These are phyloP conservation scores for Scolopax mira DNA, from an alignment of 2,113 vertebrate species.

Conservation along the genomic window DNA sequence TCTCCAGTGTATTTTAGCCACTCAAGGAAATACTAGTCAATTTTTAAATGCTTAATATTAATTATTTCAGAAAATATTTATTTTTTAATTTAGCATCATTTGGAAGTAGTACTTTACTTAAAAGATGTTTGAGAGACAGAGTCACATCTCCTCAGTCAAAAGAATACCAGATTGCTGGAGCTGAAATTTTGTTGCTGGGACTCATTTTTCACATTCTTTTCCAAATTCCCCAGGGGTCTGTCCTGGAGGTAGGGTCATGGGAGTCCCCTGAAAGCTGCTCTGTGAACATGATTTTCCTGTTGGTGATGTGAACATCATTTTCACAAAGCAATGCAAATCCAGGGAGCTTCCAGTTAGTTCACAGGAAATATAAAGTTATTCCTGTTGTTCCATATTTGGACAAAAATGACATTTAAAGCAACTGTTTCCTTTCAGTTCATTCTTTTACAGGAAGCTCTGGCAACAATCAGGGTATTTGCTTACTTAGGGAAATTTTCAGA, in stretches of 20 bases:
- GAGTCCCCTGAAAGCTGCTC: constrained; percentile 45
- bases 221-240: neutral
- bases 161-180: neutral
- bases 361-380: constrained; percentile 62
- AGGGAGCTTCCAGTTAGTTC: constrained; percentile 35
- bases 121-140: neutral
- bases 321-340: constrained; percentile 38
- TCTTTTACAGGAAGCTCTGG: constrained; percentile 44
- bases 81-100: neutral
- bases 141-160: neutral
- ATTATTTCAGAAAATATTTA: neutral
- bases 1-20: neutral
- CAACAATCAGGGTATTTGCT: constrained; percentile 39
- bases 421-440: constrained; percentile 35
- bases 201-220: constrained; percentile 45
- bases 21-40: neutral
- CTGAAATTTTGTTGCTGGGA: neutral
- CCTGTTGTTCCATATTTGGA: constrained; percentile 57
- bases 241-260: constrained; percentile 60
- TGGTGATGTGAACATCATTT: constrained; percentile 1
- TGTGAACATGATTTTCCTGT: constrained; percentile 37
- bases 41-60: neutral
- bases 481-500: constrained; percentile 40
- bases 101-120: neutral
- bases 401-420: constrained; percentile 50